Percentiles rank a stretch among this genome's conserved stretches.
Evolutionary conservation across 2,888 invertebrate genomes (phyloP).

Genomic region (Siphlonurus alternatus): DNA sequence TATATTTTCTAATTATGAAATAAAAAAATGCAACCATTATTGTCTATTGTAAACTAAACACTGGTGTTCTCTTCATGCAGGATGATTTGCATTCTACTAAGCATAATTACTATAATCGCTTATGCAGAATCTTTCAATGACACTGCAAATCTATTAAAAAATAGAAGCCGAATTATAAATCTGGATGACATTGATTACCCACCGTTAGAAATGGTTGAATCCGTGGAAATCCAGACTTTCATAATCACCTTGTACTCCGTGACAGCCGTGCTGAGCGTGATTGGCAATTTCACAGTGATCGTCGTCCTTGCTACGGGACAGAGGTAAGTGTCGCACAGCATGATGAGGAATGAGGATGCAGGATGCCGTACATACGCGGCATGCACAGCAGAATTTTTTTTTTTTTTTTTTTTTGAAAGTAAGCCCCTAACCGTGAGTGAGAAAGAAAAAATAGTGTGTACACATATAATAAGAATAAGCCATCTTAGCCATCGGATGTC

Average conservation of each 20-base stretch:
- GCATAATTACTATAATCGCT: not conserved
- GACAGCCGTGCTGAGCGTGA: slow-evolving; percentile 27
- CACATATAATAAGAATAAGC: too few species aligned
- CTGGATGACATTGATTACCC: not conserved
- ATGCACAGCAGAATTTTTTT: too few species aligned
- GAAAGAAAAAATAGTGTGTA: too few species aligned
- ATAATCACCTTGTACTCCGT: slow-evolving; percentile 27
- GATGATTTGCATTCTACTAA: not conserved
- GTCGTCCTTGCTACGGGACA: slow-evolving; percentile 27
- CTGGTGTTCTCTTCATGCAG: not conserved
- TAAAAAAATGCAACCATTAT: too few species aligned
- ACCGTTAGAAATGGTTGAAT: not conserved
- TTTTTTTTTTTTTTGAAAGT: not conserved
- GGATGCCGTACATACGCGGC: too few species aligned
- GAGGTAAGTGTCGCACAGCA: too few species aligned
- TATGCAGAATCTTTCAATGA: not conserved
- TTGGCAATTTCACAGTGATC: slow-evolving; percentile 30
- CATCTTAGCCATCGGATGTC: too few species aligned
- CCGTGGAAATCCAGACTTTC: slow-evolving; percentile 17
- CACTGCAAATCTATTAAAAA: too few species aligned
- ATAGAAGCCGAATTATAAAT: not conserved
- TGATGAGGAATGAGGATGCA: too few species aligned
- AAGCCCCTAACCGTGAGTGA: too few species aligned
- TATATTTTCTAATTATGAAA: too few species aligned
- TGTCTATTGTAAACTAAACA: too few species aligned